Base-by-base conservation (phyloP, 37 sponge, comb jelly and placozoan species). In the Haliclona indistincta region DNA sequence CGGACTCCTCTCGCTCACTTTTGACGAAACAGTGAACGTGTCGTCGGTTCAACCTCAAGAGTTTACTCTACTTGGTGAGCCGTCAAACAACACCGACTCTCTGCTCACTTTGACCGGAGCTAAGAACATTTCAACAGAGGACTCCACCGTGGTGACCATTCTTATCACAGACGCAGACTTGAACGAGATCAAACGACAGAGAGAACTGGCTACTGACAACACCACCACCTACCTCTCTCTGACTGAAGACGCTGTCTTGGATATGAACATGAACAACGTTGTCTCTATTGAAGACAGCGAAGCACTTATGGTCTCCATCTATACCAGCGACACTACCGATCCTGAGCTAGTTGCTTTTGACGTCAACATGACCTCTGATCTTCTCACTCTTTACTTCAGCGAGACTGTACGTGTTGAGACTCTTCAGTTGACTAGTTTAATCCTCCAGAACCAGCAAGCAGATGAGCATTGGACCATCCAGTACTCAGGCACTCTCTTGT, bases 21-120 rank as follows among this genome's bases (percentile, higher is more conserved):
- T 88, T 71, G 63, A 77, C 40, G 96, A 95, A 49, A 95, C 92
- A n/a, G 84, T 95, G 23, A 86, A 91, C 71, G 83, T 69, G 56
- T 73, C 75, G 23, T 79, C 89, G 13, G 38, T 89, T 0, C 20
- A 49, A 17, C 80, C 90, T 19, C 15, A 28, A 4, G 73, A 74
- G 34, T 44, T 94, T 2, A 74, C 83, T 7, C 73, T 94, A 11
- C 60, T 89, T 0, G 84, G 76, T 20, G 63, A 60, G 0, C 45
- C 75, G 11, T 38, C 71, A 5, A 13, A 6, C 23, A 84, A 81
- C 30, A 76, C 80, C 7, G 39, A n/a, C 0, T 80, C 43, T 53
- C 13, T 29, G 11, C 73, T 68, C 4, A 73, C 76, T 2, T 76
- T 91, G 26, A 63, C 70, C 39, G 89, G 86, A 56, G 88, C 83